Evolutionary conservation across 2,113 vertebrate genomes (phyloP), one percentile per base, ranked within the genome.

Genomic region (Pelecanoides urinatrix): DNA sequence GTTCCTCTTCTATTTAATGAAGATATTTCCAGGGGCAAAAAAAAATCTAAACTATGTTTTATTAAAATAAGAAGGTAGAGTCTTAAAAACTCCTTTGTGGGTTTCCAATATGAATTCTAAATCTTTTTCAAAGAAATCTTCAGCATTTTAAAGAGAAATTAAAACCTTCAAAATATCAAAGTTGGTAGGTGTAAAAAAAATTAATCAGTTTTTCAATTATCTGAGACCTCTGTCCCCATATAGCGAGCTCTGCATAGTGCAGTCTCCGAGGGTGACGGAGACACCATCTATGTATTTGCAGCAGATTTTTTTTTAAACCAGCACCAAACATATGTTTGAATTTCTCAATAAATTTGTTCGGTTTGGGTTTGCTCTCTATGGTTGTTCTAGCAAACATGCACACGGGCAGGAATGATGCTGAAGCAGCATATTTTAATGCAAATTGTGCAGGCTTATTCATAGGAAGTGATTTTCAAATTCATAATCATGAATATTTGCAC

Each of bases 1-100:
- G 95, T 97, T 97, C 91, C 86, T 97, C 96, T 94, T 91, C 70
- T 87, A 66, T 94, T 96, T 97, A 97, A 97, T 95, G 96, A 97
- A 96, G 96, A 96, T 97, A 96, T 97, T 97, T 96, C 86, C 62
- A 92, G 93, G 66, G 71, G 71, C 81, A 92, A 93, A 77, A 94
- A 94, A 93, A 87, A 88, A 32, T 58, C 66, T 62, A 95, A 97
- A 96, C 84, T 96, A 83, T 10, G 1, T 94, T 95, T 96, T 94
- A 94, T 97, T 96, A 91, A 95, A 97, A 85, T 90, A 85, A 61
- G 94, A 92, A 91, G 81, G 84, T 76, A 89, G 77, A 81, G 71
- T 55, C 72, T 94, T 94, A 94, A 96, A 92, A 97, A 90, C 32
- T 92, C 95, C 87, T 91, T 87, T 92, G 77, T 79, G 96, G 26